Base-by-base conservation (phyloP, 2,113 vertebrate genomes). In the Pelecanus crispus region DNA sequence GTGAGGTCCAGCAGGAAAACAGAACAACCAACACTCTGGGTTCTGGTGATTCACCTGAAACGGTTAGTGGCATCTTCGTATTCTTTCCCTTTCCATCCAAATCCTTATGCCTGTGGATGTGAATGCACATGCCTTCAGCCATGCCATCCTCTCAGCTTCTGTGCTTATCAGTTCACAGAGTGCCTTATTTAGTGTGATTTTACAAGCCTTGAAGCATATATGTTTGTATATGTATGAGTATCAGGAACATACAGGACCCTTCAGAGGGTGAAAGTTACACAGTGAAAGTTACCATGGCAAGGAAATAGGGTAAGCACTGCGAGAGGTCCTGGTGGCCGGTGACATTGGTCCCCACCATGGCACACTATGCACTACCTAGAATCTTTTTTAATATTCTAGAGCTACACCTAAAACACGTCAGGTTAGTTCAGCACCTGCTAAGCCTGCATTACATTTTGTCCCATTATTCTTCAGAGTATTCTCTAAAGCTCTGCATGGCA, bases 231-330 rank as follows among this genome's bases (percentile, higher is more conserved):
- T 10, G 6, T 25, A 12, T 32, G 61, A 26, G 13, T 50, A 28
- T 31, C 4, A 28, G 67, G 38, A 36, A 38, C 0, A 5, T 10
- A 20, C 59, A 65, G 65, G 18, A 77, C 14, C 25, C 36, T 72
- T 34, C 8, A 18, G 26, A 81, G 47, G n/a, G n/a, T n/a, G n/a
- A n/a, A n/a, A n/a, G n/a, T n/a, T n/a, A n/a, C 80, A 40, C 75
- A 22, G 56, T 17, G 40, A 9, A 5, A 25, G n/a, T 7, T 29
- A 17, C 26, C 26, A 6, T 0, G 0, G 72, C 67, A 59, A 18
- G 58, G 42, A 83, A 36, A 13, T 6, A 58, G 42, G 17, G 42
- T 5, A 17, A 83, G 32, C 53, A 9, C 53, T 29, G 34, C 0
- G 0, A 75, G 94, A 59, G 40, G 8, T 38, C 38, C 58, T 77